A percentile compares a stretch with the other conserved stretches of the same genome.
Conservation (phyloP, 2,113 vertebrate genomes). For the Lycaon pictus region DNA sequence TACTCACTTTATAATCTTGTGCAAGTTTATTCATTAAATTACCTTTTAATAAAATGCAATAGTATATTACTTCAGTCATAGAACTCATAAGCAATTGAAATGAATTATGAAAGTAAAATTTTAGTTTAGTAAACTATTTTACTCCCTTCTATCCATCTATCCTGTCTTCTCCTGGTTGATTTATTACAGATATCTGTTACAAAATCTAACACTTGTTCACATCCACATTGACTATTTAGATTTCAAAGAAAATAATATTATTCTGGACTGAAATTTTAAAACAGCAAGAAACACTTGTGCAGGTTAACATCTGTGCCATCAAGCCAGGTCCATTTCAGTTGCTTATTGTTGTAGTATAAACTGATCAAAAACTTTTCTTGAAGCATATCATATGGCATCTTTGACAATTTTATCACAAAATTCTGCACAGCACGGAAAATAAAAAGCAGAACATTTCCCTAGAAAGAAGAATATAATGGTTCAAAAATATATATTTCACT, state of each 20-base stretch:
- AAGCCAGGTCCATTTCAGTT: background rate
- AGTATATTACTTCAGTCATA: background rate
- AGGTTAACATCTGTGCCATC: background rate
- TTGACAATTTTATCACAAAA: background rate
- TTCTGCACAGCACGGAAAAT: background rate
- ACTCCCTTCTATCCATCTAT: background rate
- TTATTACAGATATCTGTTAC: background rate
- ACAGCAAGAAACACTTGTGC: background rate
- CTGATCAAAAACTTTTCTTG: background rate
- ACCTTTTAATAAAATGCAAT: background rate
- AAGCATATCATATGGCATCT: background rate
- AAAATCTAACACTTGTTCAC: background rate
- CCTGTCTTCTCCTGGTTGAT: background rate
- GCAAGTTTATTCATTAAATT: background rate
- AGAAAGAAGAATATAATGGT: background rate
- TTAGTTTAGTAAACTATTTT: background rate
- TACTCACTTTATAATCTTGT: background rate
- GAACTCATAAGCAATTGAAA: background rate
- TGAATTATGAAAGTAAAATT: background rate
- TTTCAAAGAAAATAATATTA: background rate
- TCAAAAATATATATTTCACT: background rate
- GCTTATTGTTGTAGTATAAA: background rate
- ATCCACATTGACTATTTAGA: background rate
- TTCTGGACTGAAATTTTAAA: background rate
- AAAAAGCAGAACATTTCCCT: background rate